Evolutionary conservation across 2,888 invertebrate species (phyloP), one percentile per base, ranked within the genome.

Genomic region (Adelphocoris suturalis): DNA sequence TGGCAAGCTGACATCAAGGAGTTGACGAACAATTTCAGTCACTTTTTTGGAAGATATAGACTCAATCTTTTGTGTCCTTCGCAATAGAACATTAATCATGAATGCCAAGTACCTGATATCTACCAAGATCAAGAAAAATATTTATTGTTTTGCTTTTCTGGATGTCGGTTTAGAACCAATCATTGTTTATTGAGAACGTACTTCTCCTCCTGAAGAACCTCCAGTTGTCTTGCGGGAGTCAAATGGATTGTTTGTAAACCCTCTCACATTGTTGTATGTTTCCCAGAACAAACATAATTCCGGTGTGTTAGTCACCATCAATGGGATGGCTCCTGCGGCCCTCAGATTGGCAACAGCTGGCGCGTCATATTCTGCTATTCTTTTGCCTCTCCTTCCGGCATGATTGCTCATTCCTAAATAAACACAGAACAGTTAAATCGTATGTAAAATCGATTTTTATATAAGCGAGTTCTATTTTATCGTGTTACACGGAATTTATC

Each of bases 261-360:
- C 98, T 61, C 96, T 95, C 0, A 98, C 94, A 88, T 96, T 95
- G 93, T 98, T 98, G 87, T 95, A 95, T 13, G 97, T 96, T 94
- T 98, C 98, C 95, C 97, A 97, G 93, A 97, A 97, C 93, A 97
- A 94, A 92, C 98, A 98, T 91, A 97, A 95, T 93, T 98, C 98
- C 0, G 98, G 97, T 0, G 97, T 97, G 93, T 97, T 97, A 23
- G 98, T 97, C 0, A 97, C 96, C 27, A 97, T 95, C 75, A 98
- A 93, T 0, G 97, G 96, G 89, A 98, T 96, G 13, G 95, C 97
- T 0, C 98, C 98, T 0, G 98, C 97, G 13, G 94, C 93, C 90
- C 94, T 94, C 91, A 97, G 94, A 0, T 94, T 93, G 0, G 93
- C 93, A 0, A 98, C 97, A 0, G 94, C 95, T 0, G 94, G 94